Conservation (phyloP, 1,140 invertebrate species). For the Protaetia brevitarsis region DNA sequence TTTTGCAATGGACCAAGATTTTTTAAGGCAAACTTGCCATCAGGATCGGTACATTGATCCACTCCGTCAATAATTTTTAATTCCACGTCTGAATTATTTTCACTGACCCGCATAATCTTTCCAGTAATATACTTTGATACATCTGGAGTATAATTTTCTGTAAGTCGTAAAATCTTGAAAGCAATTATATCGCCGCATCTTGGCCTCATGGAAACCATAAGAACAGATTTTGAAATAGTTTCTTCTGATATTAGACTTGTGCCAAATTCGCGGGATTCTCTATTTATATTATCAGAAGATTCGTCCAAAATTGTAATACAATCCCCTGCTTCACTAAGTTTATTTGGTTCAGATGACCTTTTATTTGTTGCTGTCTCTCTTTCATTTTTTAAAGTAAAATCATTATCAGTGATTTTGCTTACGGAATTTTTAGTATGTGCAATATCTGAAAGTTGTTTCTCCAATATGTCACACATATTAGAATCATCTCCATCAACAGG, state of each 20-base stretch:
- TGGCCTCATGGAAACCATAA: background rate
- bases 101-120: background rate
- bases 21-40: background rate
- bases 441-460: too few relatives aligned
- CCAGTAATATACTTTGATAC: background rate
- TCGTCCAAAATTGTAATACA: too few relatives aligned
- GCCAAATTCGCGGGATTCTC: too few relatives aligned
- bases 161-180: background rate
- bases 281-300: too few relatives aligned
- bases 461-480: too few relatives aligned
- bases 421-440: too few relatives aligned
- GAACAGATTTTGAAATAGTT: background rate
- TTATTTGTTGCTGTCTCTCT: too few relatives aligned
- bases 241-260: background rate
- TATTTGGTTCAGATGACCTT: too few relatives aligned
- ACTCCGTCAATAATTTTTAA: background rate
- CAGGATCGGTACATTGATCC: background rate
- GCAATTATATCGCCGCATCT: background rate
- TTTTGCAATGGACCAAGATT: background rate
- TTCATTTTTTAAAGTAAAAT: conserved; percentile 12
- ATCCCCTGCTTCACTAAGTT: too few relatives aligned
- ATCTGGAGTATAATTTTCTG: background rate
- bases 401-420: too few relatives aligned
- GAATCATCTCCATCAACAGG: too few relatives aligned
- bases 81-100: background rate